Evolutionary conservation across 1,140 invertebrate genomes (phyloP).

Genomic region (Metopolophium dirhodum): DNA sequence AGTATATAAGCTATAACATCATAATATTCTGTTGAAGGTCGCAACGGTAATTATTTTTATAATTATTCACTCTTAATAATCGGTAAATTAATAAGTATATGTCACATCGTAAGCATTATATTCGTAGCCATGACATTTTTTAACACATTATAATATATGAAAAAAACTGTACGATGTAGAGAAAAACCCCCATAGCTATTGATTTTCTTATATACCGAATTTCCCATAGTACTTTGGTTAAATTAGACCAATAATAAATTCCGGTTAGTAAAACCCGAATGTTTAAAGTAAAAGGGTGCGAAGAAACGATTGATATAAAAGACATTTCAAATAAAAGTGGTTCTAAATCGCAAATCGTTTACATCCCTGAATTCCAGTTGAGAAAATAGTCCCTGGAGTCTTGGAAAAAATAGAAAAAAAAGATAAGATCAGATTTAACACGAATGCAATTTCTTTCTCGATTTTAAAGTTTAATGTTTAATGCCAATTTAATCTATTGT

Average conservation of each 20-base stretch:
- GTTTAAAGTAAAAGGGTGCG: neutral
- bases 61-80: neutral
- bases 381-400: constrained; percentile 15
- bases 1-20: neutral
- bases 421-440: constrained; percentile 37
- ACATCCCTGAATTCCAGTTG: constrained; percentile 9
- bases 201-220: neutral
- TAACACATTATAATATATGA: neutral
- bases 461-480: constrained; percentile 20
- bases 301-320: constrained; percentile 44
- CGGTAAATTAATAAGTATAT: neutral
- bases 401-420: neutral
- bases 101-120: neutral
- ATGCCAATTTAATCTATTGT: constrained; percentile 39
- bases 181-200: neutral
- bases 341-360: constrained; percentile 38
- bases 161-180: neutral
- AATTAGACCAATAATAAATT: constrained; percentile 4
- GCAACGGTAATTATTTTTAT: neutral
- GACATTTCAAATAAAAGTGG: constrained; percentile 27
- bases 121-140: neutral
- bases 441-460: constrained; percentile 25
- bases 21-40: neutral
- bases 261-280: neutral
- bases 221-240: neutral